Percentiles rank a stretch among this genome's conserved stretches.
These are phyloP conservation scores for Drosophila pandora DNA, from an alignment of 1,140 invertebrate genomes.

Conservation along the genomic window DNA sequence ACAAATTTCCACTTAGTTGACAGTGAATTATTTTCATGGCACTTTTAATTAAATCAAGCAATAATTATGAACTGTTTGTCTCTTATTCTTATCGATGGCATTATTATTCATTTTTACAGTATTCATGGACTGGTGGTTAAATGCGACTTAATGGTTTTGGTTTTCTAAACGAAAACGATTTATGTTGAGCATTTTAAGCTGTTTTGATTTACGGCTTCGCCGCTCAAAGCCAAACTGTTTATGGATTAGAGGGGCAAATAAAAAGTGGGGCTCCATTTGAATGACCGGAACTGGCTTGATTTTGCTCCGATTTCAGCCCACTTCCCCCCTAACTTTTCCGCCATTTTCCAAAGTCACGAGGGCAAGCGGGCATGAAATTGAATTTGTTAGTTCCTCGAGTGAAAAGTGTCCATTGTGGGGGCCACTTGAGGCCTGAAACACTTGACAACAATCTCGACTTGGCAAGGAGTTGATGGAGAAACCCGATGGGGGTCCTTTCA, in stretches of 20 bases:
- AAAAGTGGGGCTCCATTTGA: slow-evolving; percentile 13
- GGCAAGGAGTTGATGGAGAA: slow-evolving; percentile 1
- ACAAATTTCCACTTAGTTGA: slow-evolving; percentile 21
- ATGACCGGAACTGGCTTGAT: background rate
- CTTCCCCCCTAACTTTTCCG: background rate
- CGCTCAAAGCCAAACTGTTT: slow-evolving; percentile 33
- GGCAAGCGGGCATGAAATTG: slow-evolving; percentile 63
- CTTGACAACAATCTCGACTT: slow-evolving; percentile 3
- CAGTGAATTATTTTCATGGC: slow-evolving; percentile 35
- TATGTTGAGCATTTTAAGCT: slow-evolving; percentile 55
- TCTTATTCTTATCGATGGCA: slow-evolving; percentile 11
- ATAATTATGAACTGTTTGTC: slow-evolving; percentile 43
- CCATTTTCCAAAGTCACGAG: slow-evolving; percentile 20
- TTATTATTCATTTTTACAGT: slow-evolving; percentile 24
- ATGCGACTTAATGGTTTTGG: slow-evolving; percentile 27
- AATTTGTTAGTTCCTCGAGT: slow-evolving; percentile 45
- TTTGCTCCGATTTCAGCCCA: background rate
- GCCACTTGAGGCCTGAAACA: slow-evolving; percentile 5
- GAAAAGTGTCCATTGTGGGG: slow-evolving; percentile 5
- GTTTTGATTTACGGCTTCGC: slow-evolving; percentile 66
- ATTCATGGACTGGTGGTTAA: slow-evolving; percentile 28
- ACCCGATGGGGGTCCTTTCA: background rate
- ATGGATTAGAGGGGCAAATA: slow-evolving; percentile 35
- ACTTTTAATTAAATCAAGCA: slow-evolving; percentile 52
- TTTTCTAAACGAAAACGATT: slow-evolving; percentile 36